Evolutionary conservation across 2,888 invertebrate species (phyloP).

Genomic region (Galeruca laticollis): DNA sequence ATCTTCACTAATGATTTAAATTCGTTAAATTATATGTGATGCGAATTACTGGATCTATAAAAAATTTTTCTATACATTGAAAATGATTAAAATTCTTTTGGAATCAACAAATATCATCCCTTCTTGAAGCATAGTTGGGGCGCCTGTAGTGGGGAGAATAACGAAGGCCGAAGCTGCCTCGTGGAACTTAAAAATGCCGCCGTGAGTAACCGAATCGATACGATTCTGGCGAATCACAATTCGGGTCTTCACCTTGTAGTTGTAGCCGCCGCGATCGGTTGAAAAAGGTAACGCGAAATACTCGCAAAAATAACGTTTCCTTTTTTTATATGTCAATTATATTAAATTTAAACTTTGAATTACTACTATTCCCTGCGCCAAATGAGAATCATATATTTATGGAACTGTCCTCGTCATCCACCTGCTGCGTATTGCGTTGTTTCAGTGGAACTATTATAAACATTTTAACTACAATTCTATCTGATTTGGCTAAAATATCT

Average conservation of each 20-base stretch:
- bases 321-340: neutral
- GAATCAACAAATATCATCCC: conserved; percentile 5
- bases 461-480: too few relatives aligned
- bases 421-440: too few relatives aligned
- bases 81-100: neutral
- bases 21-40: too few relatives aligned
- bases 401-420: too few relatives aligned
- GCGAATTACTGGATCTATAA: too few relatives aligned
- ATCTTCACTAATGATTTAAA: too few relatives aligned
- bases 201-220: conserved; percentile 85
- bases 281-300: conserved; percentile 22
- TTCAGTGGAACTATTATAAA: too few relatives aligned
- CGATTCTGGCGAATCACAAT: conserved; percentile 73
- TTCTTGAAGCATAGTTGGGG: conserved; percentile 54
- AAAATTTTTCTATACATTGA: neutral
- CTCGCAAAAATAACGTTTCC: neutral
- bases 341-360: too few relatives aligned
- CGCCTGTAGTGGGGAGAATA: conserved; percentile 42
- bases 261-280: neutral
- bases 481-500: too few relatives aligned
- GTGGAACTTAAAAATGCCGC: conserved; percentile 84
- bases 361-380: too few relatives aligned
- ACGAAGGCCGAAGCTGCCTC: conserved; percentile 57
- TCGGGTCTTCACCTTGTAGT: conserved; percentile 23
- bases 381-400: too few relatives aligned